phyloP scores from a whole-genome alignment of 1,140 invertebrate genomes.

The Archivesica marissinica region DNA sequence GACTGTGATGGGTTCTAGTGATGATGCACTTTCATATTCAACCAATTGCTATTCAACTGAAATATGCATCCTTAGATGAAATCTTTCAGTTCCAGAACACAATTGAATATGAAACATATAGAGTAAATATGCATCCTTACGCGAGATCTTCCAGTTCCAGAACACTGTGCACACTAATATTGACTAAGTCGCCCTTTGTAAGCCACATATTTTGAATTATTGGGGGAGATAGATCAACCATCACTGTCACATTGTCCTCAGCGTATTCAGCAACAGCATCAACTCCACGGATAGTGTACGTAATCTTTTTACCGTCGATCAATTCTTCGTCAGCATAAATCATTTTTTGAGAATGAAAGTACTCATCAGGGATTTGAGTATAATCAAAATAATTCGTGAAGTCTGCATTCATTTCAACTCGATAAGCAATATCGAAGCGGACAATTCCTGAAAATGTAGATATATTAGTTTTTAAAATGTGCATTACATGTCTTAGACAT shows the following conservation, averaged over 20 bases:
- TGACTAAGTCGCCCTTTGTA: slow-evolving; percentile 27
- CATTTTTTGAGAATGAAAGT: slow-evolving; percentile 12
- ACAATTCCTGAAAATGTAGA: slow-evolving; percentile 30
- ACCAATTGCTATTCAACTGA: too few species aligned
- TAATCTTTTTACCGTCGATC: slow-evolving; percentile 38
- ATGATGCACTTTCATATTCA: too few species aligned
- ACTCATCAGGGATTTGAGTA: not conserved
- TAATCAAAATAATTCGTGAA: not conserved
- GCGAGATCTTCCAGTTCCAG: slow-evolving; percentile 12
- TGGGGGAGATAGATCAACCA: slow-evolving; percentile 37
- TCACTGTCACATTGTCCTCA: slow-evolving; percentile 42
- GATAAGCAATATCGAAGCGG: not conserved
- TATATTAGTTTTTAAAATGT: not conserved
- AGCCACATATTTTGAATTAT: slow-evolving; percentile 48
- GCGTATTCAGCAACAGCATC: slow-evolving; percentile 48
- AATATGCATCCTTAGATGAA: not conserved
- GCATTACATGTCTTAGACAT: not conserved
- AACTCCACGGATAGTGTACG: slow-evolving; percentile 43
- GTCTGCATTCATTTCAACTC: not conserved
- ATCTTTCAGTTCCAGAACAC: not conserved
- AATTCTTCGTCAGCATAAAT: not conserved
- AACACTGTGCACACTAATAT: slow-evolving; percentile 36
- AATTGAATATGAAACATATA: too few species aligned
- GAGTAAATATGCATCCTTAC: not conserved
- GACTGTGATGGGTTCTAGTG: too few species aligned